Percentiles rank a stretch among this genome's conserved stretches.
Conservation (phyloP, 2,113 vertebrate genomes). For the Leucopternis melanops region DNA sequence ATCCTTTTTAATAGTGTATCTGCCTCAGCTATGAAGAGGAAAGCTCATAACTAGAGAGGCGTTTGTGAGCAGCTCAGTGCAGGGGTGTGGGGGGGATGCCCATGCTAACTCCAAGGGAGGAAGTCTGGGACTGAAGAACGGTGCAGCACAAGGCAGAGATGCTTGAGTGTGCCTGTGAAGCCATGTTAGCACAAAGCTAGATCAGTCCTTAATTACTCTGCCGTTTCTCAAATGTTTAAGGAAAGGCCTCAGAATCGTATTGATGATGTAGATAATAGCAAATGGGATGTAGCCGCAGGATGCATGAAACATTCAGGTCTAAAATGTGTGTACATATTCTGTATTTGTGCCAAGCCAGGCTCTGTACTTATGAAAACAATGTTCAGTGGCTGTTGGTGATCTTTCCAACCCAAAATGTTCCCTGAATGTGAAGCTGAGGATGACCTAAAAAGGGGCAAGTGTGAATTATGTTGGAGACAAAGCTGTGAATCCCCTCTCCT, state of each 20-base stretch:
- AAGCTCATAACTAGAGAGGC: not conserved
- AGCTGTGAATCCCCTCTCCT: not conserved
- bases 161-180: not conserved
- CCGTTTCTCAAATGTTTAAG: not conserved
- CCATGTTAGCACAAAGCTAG: not conserved
- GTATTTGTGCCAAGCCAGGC: not conserved
- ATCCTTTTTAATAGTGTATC: not conserved
- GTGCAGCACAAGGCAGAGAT: not conserved
- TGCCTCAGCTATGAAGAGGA: not conserved
- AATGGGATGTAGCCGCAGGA: slow-evolving; percentile 23
- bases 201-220: not conserved
- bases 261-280: not conserved
- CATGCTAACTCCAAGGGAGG: not conserved
- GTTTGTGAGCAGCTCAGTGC: not conserved
- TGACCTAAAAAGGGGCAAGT: not conserved
- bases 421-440: not conserved
- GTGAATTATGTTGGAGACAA: not conserved
- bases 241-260: not conserved
- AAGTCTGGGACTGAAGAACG: not conserved
- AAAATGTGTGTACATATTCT: not conserved
- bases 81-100: not conserved
- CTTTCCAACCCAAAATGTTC: not conserved
- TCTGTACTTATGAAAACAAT: not conserved
- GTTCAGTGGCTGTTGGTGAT: not conserved
- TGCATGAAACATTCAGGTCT: not conserved